Base-by-base conservation (phyloP, 2,888 invertebrate species). In the Acronicta aceris region DNA sequence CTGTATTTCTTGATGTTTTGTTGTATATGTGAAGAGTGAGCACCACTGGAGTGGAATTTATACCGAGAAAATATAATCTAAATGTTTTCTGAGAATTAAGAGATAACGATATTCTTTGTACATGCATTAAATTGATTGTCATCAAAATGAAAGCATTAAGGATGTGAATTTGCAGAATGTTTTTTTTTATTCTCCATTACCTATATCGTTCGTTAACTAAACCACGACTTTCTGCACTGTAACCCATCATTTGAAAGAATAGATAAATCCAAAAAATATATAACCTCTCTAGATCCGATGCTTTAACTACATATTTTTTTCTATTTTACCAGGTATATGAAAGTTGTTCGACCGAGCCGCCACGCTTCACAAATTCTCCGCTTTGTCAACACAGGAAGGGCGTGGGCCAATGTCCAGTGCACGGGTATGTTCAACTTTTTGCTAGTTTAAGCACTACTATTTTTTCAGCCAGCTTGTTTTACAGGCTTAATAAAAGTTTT, bases 291-390 rank as follows among this genome's bases (percentile, higher is more conserved):
- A 6, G 9, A 7, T 7, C 9, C 30, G 8, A 9, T 33, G 1
- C 1, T 33, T 33, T 33, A 36, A 13, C 30, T 21, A 41, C 17
- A 8, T 8, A 10, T 13, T 21, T 41, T 41, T 70, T 51, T 65
- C 62, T 51, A 51, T 59, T 59, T 3, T 58, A 55, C n/a, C 82
- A 94, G 94, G 90, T 94, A 1, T 94, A 94, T 68, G 90, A 93
- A 47, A 93, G 93, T 74, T 79, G 85, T 12, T 81, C 85, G 0
- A 93, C 94, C 0, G 90, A 89, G 45, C 79, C 89, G 1, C 93
- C 94, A 0, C 84, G 82, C 13, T 94, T 93, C 84, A 79, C 82
- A 25, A 81, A 83, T 25, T 93, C 94, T 0, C 94, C 94, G 0
- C 81, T 93, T 9, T 76, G 82, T 41, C 84, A 89, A 38, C 91